phyloP scores from a whole-genome alignment of 2,888 invertebrate species.

The Nemurella pictetii region DNA sequence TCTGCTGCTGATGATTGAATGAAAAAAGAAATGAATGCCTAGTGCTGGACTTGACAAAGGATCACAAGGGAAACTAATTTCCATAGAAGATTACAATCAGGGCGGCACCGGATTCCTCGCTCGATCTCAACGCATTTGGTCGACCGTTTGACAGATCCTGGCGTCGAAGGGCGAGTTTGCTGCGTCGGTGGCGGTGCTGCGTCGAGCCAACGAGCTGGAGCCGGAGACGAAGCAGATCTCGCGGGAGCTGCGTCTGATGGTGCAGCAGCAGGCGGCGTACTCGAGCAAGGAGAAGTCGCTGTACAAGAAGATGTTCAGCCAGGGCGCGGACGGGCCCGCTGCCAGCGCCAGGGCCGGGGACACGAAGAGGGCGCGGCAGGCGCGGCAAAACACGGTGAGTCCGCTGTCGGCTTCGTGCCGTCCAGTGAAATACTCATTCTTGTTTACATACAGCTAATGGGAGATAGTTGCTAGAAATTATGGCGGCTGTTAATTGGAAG shows the following conservation, averaged over 20 bases:
- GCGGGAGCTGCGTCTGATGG: slow-evolving; percentile 60
- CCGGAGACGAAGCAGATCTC: slow-evolving; percentile 66
- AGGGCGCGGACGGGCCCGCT: slow-evolving; percentile 20
- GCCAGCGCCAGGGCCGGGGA: slow-evolving; percentile 34
- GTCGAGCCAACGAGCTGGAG: slow-evolving; percentile 64
- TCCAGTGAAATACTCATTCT: too few relatives aligned
- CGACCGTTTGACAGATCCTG: slow-evolving; percentile 59
- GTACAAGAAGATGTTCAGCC: slow-evolving; percentile 69
- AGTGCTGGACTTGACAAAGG: too few relatives aligned
- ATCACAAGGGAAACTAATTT: too few relatives aligned
- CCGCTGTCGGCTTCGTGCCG: too few relatives aligned
- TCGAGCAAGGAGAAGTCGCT: slow-evolving; percentile 64
- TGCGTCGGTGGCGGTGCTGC: slow-evolving; percentile 68
- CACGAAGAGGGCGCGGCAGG: slow-evolving; percentile 15
- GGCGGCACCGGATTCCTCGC: too few relatives aligned
- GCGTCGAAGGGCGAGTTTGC: slow-evolving; percentile 69
- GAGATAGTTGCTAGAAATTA: too few relatives aligned
- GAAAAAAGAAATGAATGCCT: too few relatives aligned
- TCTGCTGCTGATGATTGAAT: too few relatives aligned
- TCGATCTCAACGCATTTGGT: too few relatives aligned
- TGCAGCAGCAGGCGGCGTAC: slow-evolving; percentile 60
- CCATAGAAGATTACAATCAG: too few relatives aligned
- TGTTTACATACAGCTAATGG: too few relatives aligned
- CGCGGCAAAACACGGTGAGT: slow-evolving; percentile 38
- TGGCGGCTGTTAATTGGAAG: too few relatives aligned